Conservation (phyloP, 2,888 invertebrate species). For the Aspidiotus destructor region DNA sequence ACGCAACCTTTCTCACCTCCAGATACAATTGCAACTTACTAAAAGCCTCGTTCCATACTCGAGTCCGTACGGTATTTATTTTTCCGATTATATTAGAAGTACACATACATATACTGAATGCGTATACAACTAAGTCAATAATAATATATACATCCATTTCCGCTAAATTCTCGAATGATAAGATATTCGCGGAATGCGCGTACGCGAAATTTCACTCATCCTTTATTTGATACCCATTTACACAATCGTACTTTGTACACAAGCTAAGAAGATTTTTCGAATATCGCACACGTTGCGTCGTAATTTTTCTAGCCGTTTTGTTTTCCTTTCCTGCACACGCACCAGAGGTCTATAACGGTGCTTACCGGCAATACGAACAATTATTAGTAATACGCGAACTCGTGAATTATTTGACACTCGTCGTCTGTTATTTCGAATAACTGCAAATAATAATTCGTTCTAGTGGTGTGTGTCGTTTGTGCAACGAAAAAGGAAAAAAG, state of each 20-base stretch:
- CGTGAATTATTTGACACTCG: conserved; percentile 25
- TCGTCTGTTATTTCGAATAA: conserved; percentile 20
- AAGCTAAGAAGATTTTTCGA: neutral
- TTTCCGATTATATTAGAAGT: too few relatives aligned
- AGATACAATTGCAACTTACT: too few relatives aligned
- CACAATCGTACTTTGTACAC: neutral
- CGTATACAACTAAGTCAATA: too few relatives aligned
- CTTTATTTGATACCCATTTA: neutral
- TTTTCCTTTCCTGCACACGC: too few relatives aligned
- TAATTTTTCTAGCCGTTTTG: conserved; percentile 13
- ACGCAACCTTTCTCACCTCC: too few relatives aligned
- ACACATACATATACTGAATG: too few relatives aligned
- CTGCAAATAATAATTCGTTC: conserved; percentile 18
- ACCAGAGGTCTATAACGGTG: too few relatives aligned
- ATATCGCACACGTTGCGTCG: conserved; percentile 10
- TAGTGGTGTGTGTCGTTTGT: neutral
- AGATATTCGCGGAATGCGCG: conserved; percentile 9
- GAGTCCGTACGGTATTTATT: too few relatives aligned
- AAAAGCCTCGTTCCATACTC: too few relatives aligned
- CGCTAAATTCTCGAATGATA: too few relatives aligned
- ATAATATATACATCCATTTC: too few relatives aligned
- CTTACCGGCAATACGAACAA: neutral
- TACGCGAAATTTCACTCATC: neutral
- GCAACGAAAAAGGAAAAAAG: too few relatives aligned
- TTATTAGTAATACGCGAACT: conserved; percentile 7